phyloP scores from a whole-genome alignment of 2,888 invertebrate species.

The Drosophila sordidula region DNA sequence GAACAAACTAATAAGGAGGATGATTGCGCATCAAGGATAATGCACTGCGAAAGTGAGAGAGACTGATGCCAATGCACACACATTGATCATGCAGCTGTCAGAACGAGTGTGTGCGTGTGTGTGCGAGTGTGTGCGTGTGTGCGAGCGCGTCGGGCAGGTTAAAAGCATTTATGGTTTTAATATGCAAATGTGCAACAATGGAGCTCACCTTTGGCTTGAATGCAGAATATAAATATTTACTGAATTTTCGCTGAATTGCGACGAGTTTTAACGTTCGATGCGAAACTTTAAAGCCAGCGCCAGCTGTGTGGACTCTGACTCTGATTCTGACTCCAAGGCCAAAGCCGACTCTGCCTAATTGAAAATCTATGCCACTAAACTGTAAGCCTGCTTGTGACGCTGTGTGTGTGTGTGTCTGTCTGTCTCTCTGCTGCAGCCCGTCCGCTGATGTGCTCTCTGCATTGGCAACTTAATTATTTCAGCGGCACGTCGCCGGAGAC shows the following conservation, averaged over 20 bases:
- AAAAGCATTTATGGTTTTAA: conserved; percentile 15
- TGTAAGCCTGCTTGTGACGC: conserved; percentile 47
- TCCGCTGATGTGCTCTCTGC: conserved; percentile 14
- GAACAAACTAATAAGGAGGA: conserved; percentile 38
- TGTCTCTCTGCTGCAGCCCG: not conserved
- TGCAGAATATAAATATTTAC: conserved; percentile 29
- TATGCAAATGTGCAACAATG: conserved; percentile 4
- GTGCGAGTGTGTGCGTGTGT: conserved; percentile 1
- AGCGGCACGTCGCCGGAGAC: conserved; percentile 65
- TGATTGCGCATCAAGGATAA: conserved; percentile 30
- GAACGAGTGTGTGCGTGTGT: conserved; percentile 1
- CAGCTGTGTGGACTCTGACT: conserved; percentile 33
- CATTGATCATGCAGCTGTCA: conserved; percentile 41
- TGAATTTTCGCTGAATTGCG: conserved; percentile 4
- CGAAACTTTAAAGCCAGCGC: conserved; percentile 31
- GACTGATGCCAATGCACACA: conserved; percentile 5
- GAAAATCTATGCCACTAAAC: conserved; percentile 69
- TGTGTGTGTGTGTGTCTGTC: not conserved
- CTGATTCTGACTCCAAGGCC: not conserved
- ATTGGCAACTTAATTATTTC: conserved; percentile 76
- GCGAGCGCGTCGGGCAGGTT: conserved; percentile 6
- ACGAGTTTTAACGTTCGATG: not conserved
- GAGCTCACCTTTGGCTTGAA: conserved; percentile 38
- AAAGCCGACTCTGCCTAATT: conserved; percentile 54
- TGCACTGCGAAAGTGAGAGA: conserved; percentile 2